Conservation (phyloP, 2,797 vertebrate genomes). For the Trichosurus vulpecula region DNA sequence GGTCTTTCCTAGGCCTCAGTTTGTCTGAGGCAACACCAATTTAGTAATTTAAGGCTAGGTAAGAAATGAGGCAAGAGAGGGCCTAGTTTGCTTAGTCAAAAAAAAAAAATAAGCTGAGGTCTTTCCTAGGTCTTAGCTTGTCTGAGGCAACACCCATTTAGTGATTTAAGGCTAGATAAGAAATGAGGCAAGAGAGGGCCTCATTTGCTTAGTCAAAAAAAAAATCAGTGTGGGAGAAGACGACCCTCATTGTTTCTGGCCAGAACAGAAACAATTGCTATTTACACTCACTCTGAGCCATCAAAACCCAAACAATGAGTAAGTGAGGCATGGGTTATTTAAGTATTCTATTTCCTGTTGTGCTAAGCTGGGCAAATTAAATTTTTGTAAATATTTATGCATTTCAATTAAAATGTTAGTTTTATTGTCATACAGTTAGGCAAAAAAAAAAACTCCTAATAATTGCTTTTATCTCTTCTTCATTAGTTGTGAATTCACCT, state of each 20-base stretch:
- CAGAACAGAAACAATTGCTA: background rate
- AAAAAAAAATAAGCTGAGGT: no score
- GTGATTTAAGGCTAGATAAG: background rate
- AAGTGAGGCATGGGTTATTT: background rate
- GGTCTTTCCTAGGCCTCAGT: background rate
- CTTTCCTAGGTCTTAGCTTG: background rate
- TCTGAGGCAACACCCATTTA: background rate
- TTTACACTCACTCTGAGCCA: background rate
- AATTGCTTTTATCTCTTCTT: background rate
- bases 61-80: no score
- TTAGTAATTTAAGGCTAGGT: no score
- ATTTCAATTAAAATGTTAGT: background rate
- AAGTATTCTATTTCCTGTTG: background rate
- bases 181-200: no score
- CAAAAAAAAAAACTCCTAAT: background rate
- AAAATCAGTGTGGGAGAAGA: background rate
- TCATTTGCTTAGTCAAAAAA: no score
- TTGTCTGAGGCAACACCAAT: no score
- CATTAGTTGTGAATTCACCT: background rate
- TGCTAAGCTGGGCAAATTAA: background rate
- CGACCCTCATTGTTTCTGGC: background rate
- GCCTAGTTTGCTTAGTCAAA: no score
- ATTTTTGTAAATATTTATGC: background rate
- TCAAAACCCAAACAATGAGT: background rate
- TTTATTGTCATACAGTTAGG: background rate